These are phyloP conservation scores for Delichon dasypus DNA, from an alignment of 2,797 vertebrate genomes.

Conservation along the genomic window DNA sequence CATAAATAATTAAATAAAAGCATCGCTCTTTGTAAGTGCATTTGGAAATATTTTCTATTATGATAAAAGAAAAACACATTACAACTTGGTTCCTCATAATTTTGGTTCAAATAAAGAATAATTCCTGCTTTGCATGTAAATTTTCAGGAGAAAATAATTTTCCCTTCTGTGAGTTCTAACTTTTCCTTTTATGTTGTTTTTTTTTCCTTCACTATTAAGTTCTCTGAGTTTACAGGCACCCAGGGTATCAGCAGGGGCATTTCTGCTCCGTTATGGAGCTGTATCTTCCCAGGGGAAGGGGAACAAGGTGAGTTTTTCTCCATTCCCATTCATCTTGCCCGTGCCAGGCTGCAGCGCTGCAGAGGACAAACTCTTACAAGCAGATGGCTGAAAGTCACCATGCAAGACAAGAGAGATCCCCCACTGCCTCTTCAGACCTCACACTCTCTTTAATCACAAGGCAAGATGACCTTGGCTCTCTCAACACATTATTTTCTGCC, in stretches of 20 bases:
- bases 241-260: background rate
- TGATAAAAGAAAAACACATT: background rate
- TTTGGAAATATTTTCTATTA: background rate
- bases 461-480: background rate
- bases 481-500: background rate
- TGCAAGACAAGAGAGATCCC: background rate
- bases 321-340: background rate
- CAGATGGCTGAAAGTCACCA: background rate
- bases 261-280: background rate
- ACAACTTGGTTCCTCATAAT: background rate
- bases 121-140: background rate
- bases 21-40: accelerated
- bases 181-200: background rate
- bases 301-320: background rate
- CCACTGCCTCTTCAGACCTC: background rate
- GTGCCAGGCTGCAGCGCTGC: background rate
- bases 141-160: background rate
- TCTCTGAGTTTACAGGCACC: background rate
- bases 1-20: background rate
- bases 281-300: background rate
- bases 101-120: background rate
- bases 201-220: background rate
- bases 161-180: background rate
- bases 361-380: background rate
- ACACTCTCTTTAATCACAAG: background rate